Evolutionary conservation across 2,797 vertebrate species (phyloP).

Genomic region (Ficedula albicollis): DNA sequence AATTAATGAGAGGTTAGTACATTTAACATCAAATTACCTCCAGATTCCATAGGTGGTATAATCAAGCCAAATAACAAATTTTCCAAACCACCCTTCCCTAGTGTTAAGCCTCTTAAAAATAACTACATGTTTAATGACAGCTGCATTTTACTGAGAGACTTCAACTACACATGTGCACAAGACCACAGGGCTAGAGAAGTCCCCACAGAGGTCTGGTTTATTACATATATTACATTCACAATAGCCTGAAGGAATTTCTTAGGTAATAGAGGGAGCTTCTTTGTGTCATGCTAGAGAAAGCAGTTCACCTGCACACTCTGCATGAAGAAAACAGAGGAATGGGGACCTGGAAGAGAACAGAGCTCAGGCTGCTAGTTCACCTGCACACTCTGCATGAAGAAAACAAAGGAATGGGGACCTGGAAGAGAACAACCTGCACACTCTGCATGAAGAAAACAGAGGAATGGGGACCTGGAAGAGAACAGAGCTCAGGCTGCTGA

Average conservation of each 20-base stretch:
- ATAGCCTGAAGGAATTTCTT: background rate
- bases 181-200: accelerated
- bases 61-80: background rate
- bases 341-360: background rate
- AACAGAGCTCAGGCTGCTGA: background rate
- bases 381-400: background rate
- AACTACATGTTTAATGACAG: background rate
- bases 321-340: background rate
- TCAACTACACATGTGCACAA: background rate
- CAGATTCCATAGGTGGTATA: background rate
- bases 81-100: background rate
- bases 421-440: background rate
- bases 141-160: background rate
- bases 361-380: background rate
- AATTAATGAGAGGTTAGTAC: background rate
- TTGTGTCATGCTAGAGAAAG: background rate
- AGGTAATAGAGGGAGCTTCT: background rate
- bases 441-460: background rate
- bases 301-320: background rate
- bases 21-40: background rate
- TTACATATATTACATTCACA: background rate
- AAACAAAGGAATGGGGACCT: background rate
- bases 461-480: background rate
- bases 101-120: background rate
- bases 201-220: background rate